Percentiles rank a stretch among this genome's conserved stretches.
These are phyloP conservation scores for Plebejus argus DNA, from an alignment of 2,888 invertebrate species.

Conservation along the genomic window DNA sequence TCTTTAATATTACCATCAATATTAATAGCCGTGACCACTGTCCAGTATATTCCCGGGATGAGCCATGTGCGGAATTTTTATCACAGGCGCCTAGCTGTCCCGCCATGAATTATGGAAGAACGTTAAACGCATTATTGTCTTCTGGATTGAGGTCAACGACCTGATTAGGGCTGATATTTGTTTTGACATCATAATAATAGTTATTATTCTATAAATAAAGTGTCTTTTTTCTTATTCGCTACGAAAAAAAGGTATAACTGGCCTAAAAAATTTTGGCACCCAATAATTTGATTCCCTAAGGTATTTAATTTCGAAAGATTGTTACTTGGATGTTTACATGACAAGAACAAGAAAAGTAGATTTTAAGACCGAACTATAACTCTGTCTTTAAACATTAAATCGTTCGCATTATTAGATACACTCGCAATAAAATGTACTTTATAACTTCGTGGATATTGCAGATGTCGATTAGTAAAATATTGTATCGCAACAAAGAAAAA, in stretches of 20 bases:
- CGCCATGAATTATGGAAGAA: constrained; percentile 68
- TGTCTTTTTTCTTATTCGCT: background rate
- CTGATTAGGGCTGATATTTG: constrained; percentile 30
- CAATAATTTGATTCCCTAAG: too few relatives aligned
- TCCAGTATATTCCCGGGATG: constrained; percentile 45
- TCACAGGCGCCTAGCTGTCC: constrained; percentile 51
- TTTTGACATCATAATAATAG: background rate
- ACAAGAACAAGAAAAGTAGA: too few relatives aligned
- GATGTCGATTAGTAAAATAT: constrained; percentile 17
- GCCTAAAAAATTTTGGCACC: too few relatives aligned
- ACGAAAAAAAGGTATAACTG: background rate
- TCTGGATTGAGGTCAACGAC: constrained; percentile 45
- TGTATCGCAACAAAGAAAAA: background rate
- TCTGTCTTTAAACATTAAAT: background rate
- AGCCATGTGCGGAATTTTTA: constrained; percentile 66
- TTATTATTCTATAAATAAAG: background rate
- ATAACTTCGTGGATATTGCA: background rate
- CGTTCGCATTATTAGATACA: background rate
- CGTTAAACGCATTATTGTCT: constrained; percentile 55
- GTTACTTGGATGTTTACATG: background rate
- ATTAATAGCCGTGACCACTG: constrained; percentile 24
- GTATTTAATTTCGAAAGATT: too few relatives aligned
- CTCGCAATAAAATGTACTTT: background rate
- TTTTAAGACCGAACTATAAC: too few relatives aligned
- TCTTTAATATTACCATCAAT: constrained; percentile 18